Evolutionary conservation across 2,797 vertebrate genomes (phyloP).

Genomic region (Chrysocyon brachyurus): DNA sequence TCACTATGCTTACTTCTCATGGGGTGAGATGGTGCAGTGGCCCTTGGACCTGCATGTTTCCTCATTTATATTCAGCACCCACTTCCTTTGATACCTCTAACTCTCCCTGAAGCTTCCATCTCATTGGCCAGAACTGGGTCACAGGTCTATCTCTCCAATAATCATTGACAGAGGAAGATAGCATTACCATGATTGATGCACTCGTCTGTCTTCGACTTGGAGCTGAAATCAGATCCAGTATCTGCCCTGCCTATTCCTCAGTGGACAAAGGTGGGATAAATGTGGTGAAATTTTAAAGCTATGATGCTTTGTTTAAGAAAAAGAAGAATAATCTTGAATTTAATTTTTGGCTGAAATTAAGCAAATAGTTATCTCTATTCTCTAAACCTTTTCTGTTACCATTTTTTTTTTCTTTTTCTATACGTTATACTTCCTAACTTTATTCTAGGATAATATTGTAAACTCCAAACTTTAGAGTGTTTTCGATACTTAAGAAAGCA

Average conservation of each 20-base stretch:
- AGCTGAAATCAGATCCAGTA: not conserved
- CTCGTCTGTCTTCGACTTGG: slow-evolving; percentile 7
- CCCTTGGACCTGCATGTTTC: rapidly evolving
- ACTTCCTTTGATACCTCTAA: not conserved
- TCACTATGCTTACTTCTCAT: not conserved
- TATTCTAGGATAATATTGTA: not conserved
- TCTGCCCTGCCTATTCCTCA: not conserved
- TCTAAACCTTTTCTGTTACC: not conserved
- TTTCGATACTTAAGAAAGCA: slow-evolving; percentile 1
- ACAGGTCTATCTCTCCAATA: slow-evolving; percentile 3
- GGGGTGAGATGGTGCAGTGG: not conserved
- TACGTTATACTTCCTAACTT: not conserved
- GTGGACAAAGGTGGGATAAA: not conserved
- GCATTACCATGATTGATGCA: not conserved
- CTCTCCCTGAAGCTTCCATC: not conserved
- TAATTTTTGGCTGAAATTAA: slow-evolving; percentile 34
- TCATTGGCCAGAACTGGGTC: not conserved
- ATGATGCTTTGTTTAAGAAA: not conserved
- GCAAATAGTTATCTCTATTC: not conserved
- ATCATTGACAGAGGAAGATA: not conserved
- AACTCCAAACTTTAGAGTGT: not conserved
- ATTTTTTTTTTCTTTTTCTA: not conserved
- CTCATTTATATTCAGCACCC: not conserved
- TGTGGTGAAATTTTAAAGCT: not conserved
- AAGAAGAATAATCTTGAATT: not conserved